Evolutionary conservation across 2,797 vertebrate genomes (phyloP).

Genomic region (Neosilurus mollespiculum): DNA sequence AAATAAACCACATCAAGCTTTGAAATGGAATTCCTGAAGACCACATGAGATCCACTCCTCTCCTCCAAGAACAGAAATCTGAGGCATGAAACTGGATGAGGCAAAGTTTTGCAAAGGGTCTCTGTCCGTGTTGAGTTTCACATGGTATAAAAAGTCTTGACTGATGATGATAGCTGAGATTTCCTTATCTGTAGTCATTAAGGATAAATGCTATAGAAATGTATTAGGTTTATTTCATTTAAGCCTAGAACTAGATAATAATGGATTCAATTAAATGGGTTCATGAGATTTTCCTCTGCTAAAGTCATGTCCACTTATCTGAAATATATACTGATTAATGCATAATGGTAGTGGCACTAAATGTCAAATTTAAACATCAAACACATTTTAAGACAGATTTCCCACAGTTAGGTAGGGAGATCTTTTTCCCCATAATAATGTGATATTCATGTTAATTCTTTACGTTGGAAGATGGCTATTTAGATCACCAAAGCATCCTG

Average conservation of each 20-base stretch:
- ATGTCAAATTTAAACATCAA: constrained; percentile 13
- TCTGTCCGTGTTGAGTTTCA: not conserved
- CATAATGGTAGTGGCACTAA: constrained; percentile 6
- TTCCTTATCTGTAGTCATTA: not conserved
- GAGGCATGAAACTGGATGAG: not conserved
- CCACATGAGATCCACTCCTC: not conserved
- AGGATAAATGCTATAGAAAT: not conserved
- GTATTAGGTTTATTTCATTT: constrained; percentile 22
- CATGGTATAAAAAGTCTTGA: not conserved
- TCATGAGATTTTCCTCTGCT: not conserved
- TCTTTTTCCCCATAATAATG: not conserved
- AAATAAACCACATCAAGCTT: not conserved
- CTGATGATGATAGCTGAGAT: not conserved
- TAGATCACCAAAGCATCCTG: not conserved
- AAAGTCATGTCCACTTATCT: constrained; percentile 25
- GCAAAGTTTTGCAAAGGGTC: not conserved
- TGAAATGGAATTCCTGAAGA: not conserved
- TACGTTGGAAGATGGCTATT: not conserved
- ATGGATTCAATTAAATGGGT: constrained; percentile 22
- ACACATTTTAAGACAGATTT: not conserved
- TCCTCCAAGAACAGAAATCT: not conserved
- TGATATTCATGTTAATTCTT: not conserved
- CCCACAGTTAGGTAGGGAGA: not conserved
- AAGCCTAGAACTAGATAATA: constrained; percentile 18
- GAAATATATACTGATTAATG: constrained; percentile 11